Evolutionary conservation across 2,888 invertebrate genomes (phyloP).

Genomic region (Chelonus formosanus): DNA sequence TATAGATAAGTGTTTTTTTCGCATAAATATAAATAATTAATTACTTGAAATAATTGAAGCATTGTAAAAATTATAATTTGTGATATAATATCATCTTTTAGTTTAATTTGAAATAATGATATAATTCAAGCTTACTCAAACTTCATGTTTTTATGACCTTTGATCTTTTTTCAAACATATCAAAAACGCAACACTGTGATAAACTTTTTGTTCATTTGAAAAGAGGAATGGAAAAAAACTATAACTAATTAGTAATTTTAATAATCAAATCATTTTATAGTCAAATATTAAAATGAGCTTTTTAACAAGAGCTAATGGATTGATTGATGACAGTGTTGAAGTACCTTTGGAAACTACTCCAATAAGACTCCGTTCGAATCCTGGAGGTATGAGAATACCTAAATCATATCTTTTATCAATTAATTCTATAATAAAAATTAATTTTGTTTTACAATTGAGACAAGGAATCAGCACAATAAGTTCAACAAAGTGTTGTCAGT

Average conservation of each 20-base stretch:
- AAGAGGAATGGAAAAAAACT: constrained; percentile 7
- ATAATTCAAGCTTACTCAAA: not conserved
- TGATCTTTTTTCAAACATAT: constrained; percentile 19
- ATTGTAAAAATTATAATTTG: too few relatives aligned
- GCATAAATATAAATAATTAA: too few relatives aligned
- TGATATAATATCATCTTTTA: too few relatives aligned
- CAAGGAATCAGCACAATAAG: too few relatives aligned
- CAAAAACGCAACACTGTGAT: constrained; percentile 3
- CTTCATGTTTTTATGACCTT: constrained; percentile 11
- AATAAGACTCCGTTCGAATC: not conserved
- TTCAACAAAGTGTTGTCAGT: too few relatives aligned
- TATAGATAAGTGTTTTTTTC: too few relatives aligned
- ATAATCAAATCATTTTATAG: not conserved
- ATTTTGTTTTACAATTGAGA: too few relatives aligned
- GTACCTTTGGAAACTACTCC: constrained; percentile 9
- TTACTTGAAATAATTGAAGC: too few relatives aligned
- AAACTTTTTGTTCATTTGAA: constrained; percentile 11
- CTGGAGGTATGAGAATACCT: constrained; percentile 19
- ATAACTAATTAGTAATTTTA: constrained; percentile 8
- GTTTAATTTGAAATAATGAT: too few relatives aligned
- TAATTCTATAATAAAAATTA: not conserved
- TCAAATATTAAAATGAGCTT: constrained; percentile 23
- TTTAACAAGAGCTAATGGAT: constrained; percentile 7
- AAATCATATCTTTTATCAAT: not conserved
- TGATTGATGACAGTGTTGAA: constrained; percentile 18